Conservation (phyloP, 1,140 invertebrate species). For the Halesus radiatus region DNA sequence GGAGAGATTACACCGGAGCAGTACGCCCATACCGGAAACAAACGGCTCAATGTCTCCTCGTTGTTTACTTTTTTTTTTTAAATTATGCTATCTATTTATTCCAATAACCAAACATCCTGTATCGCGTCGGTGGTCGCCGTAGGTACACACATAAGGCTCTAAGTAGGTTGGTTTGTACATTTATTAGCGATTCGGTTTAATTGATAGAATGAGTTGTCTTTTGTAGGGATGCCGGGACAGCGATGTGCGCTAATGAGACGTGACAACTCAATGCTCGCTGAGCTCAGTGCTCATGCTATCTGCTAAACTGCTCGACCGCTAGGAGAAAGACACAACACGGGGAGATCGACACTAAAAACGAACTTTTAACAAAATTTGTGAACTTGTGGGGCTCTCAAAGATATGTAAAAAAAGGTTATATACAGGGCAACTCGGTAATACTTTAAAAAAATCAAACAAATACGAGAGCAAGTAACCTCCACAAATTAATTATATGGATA, state of each 20-base stretch:
- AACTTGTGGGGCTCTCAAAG: background rate
- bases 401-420: background rate
- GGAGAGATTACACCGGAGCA: too few relatives aligned
- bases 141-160: too few relatives aligned
- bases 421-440: background rate
- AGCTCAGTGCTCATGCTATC: too few relatives aligned
- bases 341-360: background rate
- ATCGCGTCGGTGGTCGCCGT: too few relatives aligned
- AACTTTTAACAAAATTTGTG: background rate
- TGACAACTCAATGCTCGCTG: conserved; percentile 11
- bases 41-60: too few relatives aligned
- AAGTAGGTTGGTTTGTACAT: background rate
- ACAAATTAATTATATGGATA: too few relatives aligned
- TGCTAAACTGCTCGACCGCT: background rate
- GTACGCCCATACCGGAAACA: too few relatives aligned
- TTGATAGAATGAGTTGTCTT: conserved; percentile 10
- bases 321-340: background rate
- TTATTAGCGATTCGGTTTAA: conserved; percentile 7
- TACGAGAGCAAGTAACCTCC: too few relatives aligned
- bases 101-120: too few relatives aligned
- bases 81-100: too few relatives aligned
- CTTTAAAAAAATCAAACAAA: too few relatives aligned
- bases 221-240: conserved; percentile 5
- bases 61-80: too few relatives aligned
- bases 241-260: conserved; percentile 20